Base-by-base conservation (phyloP, 2,888 invertebrate species). In the Pyrocoelia pectoralis region DNA sequence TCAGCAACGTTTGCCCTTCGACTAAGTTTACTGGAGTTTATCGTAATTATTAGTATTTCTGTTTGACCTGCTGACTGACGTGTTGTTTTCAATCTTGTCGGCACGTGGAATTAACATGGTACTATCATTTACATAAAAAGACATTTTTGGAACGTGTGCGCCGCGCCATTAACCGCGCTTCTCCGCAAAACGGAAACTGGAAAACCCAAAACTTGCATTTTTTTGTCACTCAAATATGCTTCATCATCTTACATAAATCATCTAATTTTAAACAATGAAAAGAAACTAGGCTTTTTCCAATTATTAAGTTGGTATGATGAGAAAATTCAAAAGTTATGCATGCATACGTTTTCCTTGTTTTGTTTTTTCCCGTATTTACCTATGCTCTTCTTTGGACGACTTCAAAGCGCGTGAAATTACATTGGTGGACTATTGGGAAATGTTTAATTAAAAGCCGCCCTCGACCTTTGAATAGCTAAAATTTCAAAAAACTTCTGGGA, bases 1-100 rank as follows among this genome's bases (percentile, higher is more conserved):
- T 66, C 66, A 59, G 57, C 66, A 66, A 60, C 66, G 61, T 63
- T 65, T 66, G 62, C 62, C 66, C 66, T 62, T 62, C 66, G 58
- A 59, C 62, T 58, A 65, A 60, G 61, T 60, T 61, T 61, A 60
- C 57, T 65, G 56, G 46, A 60, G 65, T 65, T 65, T 65, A 65
- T 65, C 65, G 65, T 54, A 58, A 50, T 61, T 46, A 65, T 65
- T 60, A 65, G 60, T 65, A 60, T 65, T 65, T 65, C 50, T 29
- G 61, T 61, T 64, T 65, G 65, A 65, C 65, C 65, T 61, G 59
- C 29, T 60, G 65, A 65, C 56, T 65, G 65, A 65, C 65, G 65
- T 57, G 60, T 65, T 63, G 63, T 63, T 63, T 61, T 65, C 56
- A 46, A 65, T 60, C 38, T 61, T 52, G 61, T 38, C 65, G 61